Evolutionary conservation across 2,797 vertebrate genomes (phyloP).

Genomic region (Cryptoprocta ferox): DNA sequence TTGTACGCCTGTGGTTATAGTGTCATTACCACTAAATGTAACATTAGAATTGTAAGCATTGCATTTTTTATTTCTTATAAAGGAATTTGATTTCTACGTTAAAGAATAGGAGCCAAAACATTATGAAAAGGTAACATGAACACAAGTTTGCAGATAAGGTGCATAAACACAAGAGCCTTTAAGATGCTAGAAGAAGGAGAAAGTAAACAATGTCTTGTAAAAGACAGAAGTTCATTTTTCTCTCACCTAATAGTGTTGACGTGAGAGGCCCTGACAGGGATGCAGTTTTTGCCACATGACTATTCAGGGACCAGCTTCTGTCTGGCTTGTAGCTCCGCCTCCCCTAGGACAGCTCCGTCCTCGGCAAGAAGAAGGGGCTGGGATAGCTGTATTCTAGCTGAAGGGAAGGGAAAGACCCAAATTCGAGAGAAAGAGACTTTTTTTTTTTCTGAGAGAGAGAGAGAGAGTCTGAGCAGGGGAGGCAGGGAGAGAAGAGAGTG

Average conservation of each 20-base stretch:
- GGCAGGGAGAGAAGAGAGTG: too few species aligned
- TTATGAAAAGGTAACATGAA: not conserved
- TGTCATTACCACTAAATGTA: not conserved
- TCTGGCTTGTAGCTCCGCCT: not conserved
- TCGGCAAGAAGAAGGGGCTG: not conserved
- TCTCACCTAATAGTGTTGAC: not conserved
- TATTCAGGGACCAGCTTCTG: not conserved
- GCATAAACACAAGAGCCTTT: not conserved
- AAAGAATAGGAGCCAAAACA: not conserved
- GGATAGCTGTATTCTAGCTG: not conserved
- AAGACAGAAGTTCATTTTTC: not conserved
- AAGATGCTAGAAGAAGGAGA: not conserved
- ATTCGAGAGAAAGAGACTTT: not conserved
- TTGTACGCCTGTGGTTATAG: not conserved
- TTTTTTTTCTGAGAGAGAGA: not conserved
- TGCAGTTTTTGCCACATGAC: not conserved
- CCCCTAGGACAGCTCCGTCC: not conserved
- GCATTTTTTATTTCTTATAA: not conserved
- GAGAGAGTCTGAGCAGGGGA: too few species aligned
- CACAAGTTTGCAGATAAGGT: not conserved
- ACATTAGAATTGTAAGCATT: not conserved
- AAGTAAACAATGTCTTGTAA: not conserved
- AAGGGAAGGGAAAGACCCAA: not conserved
- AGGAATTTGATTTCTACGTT: not conserved
- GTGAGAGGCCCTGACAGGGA: not conserved